These are phyloP conservation scores for Aspidapion aeneum DNA, from an alignment of 2,888 invertebrate genomes.

Conservation along the genomic window DNA sequence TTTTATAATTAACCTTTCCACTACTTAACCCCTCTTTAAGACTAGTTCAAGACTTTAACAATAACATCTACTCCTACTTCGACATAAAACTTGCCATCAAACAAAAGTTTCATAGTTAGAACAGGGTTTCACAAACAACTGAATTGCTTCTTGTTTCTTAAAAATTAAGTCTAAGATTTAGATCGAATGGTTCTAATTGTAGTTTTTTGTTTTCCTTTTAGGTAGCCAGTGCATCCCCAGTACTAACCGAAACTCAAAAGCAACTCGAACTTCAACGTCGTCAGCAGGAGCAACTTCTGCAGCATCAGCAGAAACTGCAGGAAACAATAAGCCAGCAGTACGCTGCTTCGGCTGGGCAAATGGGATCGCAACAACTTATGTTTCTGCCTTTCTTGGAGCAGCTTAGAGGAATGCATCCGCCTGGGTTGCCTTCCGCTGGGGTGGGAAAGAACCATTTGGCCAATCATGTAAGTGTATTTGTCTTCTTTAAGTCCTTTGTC, in stretches of 20 bases:
- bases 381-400: conserved; percentile 71
- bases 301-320: conserved; percentile 56
- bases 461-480: conserved; percentile 45
- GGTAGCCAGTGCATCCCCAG: conserved; percentile 38
- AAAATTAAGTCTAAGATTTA: too few species aligned
- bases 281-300: conserved; percentile 56
- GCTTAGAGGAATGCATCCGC: conserved; percentile 47
- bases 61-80: too few species aligned
- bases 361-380: conserved; percentile 61
- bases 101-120: too few species aligned
- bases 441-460: conserved; percentile 40
- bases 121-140: too few species aligned
- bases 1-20: too few species aligned
- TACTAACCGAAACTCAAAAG: conserved; percentile 56
- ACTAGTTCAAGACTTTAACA: too few species aligned
- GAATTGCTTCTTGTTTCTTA: too few species aligned
- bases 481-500: background rate
- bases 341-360: conserved; percentile 39
- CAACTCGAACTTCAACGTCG: conserved; percentile 69
- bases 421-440: conserved; percentile 37
- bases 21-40: too few species aligned
- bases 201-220: conserved; percentile 24
- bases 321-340: conserved; percentile 58
- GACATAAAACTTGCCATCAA: too few species aligned
- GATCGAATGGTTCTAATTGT: too few species aligned